A percentile compares a stretch with the other conserved stretches of the same genome.
phyloP scores from a whole-genome alignment of 37 sponge, comb jelly and placozoan genomes.

The Axinella damicornis region DNA sequence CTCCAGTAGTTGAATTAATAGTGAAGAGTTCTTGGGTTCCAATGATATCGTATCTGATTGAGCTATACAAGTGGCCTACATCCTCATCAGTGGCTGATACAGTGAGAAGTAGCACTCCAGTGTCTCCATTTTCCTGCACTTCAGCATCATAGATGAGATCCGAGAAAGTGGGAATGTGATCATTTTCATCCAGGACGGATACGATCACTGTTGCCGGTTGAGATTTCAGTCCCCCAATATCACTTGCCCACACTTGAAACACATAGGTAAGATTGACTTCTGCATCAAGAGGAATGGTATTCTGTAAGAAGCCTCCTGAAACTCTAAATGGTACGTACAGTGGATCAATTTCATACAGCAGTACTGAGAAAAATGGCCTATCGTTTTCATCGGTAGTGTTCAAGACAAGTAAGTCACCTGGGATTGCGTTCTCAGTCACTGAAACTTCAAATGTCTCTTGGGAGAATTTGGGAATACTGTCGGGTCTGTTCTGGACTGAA shows the following conservation, averaged over 20 bases:
- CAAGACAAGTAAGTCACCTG: not conserved
- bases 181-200: constrained; percentile 67
- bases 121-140: constrained; percentile 8
- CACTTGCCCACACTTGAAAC: constrained; percentile 50
- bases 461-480: constrained; percentile 42
- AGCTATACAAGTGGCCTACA: not conserved
- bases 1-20: constrained; percentile 32
- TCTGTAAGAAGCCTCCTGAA: constrained; percentile 23
- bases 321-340: constrained; percentile 26
- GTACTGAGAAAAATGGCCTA: not conserved
- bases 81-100: constrained; percentile 43
- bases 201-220: constrained; percentile 51
- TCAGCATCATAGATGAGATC: not conserved
- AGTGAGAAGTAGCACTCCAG: not conserved
- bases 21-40: constrained; percentile 18
- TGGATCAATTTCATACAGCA: constrained; percentile 19
- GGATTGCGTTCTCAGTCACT: constrained; percentile 9
- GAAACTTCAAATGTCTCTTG: not conserved
- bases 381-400: constrained; percentile 13
- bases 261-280: constrained; percentile 23
- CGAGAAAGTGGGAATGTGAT: constrained; percentile 54
- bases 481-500: constrained; percentile 51
- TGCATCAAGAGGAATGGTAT: constrained; percentile 46
- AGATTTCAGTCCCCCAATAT: constrained; percentile 29
- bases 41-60: not conserved